These are phyloP conservation scores for Hippocampus guttulatus DNA, from an alignment of 2,113 vertebrate genomes.

Conservation along the genomic window DNA sequence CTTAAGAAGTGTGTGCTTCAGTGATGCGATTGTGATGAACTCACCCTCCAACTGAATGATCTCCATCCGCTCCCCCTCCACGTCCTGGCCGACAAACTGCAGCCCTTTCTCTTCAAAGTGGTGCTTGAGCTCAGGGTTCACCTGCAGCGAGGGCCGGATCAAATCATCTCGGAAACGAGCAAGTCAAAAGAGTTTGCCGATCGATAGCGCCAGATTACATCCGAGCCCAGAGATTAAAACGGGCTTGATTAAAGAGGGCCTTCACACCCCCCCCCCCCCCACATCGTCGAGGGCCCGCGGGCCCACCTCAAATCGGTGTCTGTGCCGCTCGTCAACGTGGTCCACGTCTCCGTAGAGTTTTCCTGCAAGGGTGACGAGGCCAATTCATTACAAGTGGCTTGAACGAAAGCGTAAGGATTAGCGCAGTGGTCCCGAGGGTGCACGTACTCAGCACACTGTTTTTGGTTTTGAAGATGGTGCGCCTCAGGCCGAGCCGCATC, in stretches of 20 bases:
- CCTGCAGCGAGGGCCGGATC: slow-evolving; percentile 63
- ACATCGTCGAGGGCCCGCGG: not conserved
- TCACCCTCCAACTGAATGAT: slow-evolving; percentile 88
- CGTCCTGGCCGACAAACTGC: slow-evolving; percentile 89
- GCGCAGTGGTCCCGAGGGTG: not conserved
- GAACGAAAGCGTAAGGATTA: not conserved
- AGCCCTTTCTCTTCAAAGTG: slow-evolving; percentile 84
- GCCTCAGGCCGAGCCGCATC: slow-evolving; percentile 93
- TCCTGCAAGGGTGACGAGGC: slow-evolving; percentile 64
- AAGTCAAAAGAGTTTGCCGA: not conserved
- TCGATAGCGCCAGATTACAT: not conserved
- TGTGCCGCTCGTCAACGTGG: slow-evolving; percentile 89
- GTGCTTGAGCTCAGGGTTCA: slow-evolving; percentile 87
- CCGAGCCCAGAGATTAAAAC: not conserved
- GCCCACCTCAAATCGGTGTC: slow-evolving; percentile 93
- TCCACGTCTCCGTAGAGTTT: slow-evolving; percentile 86
- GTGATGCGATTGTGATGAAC: slow-evolving; percentile 10
- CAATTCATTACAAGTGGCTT: not conserved
- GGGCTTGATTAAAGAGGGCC: not conserved
- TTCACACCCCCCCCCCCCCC: not conserved
- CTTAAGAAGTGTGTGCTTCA: not conserved
- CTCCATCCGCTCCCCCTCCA: slow-evolving; percentile 92
- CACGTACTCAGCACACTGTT: slow-evolving; percentile 84
- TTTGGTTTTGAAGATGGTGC: slow-evolving; percentile 85
- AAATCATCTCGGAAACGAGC: not conserved